Percentiles rank a stretch among this genome's conserved stretches.
Conservation (phyloP, 2,113 vertebrate species). For the Murina feae region DNA sequence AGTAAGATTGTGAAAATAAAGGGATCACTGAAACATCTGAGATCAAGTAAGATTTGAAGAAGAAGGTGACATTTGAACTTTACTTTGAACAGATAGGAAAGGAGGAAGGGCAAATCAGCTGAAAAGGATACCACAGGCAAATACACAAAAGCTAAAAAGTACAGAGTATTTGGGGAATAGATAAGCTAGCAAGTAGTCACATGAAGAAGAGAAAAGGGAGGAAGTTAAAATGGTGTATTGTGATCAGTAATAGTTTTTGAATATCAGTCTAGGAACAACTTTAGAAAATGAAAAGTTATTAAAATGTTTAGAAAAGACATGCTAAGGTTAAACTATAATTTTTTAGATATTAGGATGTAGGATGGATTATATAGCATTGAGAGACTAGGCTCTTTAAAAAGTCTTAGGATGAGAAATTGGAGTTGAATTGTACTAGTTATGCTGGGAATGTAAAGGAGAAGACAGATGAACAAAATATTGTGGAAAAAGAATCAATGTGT, state of each 20-base stretch:
- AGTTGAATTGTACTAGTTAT: not conserved
- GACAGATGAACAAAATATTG: not conserved
- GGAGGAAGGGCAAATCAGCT: not conserved
- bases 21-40: not conserved
- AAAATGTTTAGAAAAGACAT: not conserved
- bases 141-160: not conserved
- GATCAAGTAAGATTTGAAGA: not conserved
- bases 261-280: not conserved
- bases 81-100: not conserved
- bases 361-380: not conserved
- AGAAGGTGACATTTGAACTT: not conserved
- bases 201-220: not conserved
- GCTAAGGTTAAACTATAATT: not conserved
- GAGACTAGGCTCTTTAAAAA: not conserved
- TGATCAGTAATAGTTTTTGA: not conserved
- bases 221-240: not conserved
- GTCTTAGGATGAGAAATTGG: not conserved
- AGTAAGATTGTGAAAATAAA: not conserved
- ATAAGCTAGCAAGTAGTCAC: not conserved
- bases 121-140: not conserved
- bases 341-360: not conserved
- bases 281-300: not conserved
- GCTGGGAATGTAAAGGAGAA: not conserved
- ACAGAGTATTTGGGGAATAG: not conserved
- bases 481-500: constrained; percentile 4